Evolutionary conservation across 2,113 vertebrate genomes (phyloP), one percentile per base, ranked within the genome.

Genomic region (Pomatostomus ruficeps): DNA sequence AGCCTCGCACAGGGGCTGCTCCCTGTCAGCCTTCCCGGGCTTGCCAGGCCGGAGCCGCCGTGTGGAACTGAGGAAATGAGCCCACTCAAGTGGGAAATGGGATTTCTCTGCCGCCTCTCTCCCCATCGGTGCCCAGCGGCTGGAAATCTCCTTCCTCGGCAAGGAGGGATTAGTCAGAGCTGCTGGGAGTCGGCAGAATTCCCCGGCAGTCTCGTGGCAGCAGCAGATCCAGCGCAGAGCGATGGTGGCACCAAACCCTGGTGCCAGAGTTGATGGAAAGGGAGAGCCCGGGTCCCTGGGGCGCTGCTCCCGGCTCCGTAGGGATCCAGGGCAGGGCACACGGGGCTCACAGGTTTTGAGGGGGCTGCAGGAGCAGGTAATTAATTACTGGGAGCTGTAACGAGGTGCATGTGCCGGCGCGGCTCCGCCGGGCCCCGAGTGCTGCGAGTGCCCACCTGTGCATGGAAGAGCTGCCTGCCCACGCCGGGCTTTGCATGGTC

Each of bases 401-500:
- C 0, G n/a, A 94, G 94, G 65, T 93, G 92, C 96, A 96, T 94
- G 88, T 55, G 71, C n/a, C 4, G 19, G 67, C 10, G 77, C 0
- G 20, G 77, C 77, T 67, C 45, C 0, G 13, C 77, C 62, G 14
- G 78, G 63, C 70, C 1, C 2, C 54, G 87, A 89, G 35, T 68
- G 70, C 70, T 31, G 52, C 8, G 48, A 0, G 70, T 70, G 87
- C 78, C 78, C 87, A 31, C 54, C 62, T 28, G 70, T 46, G 87
- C 88, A 89, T 89, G 71, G 71, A 55, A 6, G 23, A 36, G 36
- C 33, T 38, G 78, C 70, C 96, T 96, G 95, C 92, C 84, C 65
- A 5, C 31, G 77, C 61, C 8, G 63, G 95, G 95, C 97, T 96
- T 95, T 96, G 98, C 97, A 97, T 97, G 97, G 25, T 49, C 90